Evolutionary conservation across 2,888 invertebrate genomes (phyloP).

Genomic region (Bursaphelenchus okinawaensis): DNA sequence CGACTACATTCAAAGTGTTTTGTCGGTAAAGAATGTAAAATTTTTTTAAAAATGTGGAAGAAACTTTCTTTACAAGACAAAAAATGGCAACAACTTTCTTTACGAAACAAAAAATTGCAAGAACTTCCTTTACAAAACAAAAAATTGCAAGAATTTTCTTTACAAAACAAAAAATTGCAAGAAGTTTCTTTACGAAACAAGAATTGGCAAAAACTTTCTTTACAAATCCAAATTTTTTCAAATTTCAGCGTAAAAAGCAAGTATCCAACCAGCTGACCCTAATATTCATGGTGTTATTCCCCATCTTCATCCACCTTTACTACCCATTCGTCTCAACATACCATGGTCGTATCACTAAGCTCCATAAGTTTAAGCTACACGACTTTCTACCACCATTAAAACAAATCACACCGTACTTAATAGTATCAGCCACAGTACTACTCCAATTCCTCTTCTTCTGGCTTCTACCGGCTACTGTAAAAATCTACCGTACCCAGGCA

Average conservation of each 20-base stretch:
- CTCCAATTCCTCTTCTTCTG: conserved; percentile 33
- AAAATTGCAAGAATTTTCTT: too few species aligned
- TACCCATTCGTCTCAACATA: conserved; percentile 15
- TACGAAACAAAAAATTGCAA: too few species aligned
- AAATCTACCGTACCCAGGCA: conserved; percentile 15
- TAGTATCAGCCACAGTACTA: conserved; percentile 16
- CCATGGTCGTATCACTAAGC: conserved; percentile 5
- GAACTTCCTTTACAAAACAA: too few species aligned
- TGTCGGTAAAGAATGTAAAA: conserved; percentile 14
- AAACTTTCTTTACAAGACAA: not conserved
- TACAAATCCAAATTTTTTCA: too few species aligned
- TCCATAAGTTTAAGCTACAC: not conserved
- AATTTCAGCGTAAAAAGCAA: conserved; percentile 20
- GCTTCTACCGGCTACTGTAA: conserved; percentile 30
- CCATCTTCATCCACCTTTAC: conserved; percentile 15
- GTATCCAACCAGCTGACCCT: conserved; percentile 13
- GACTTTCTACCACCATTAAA: not conserved
- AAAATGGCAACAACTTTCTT: too few species aligned
- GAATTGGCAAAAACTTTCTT: too few species aligned
- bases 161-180: too few species aligned
- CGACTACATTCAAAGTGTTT: conserved; percentile 19
- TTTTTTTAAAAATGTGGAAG: too few species aligned
- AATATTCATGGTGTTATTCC: conserved; percentile 11
- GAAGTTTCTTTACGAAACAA: too few species aligned
- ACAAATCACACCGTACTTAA: conserved; percentile 15